A percentile compares a stretch with the other conserved stretches of the same genome.
These are phyloP conservation scores for Electrophaes corylata DNA, from an alignment of 2,888 invertebrate genomes.

Conservation along the genomic window DNA sequence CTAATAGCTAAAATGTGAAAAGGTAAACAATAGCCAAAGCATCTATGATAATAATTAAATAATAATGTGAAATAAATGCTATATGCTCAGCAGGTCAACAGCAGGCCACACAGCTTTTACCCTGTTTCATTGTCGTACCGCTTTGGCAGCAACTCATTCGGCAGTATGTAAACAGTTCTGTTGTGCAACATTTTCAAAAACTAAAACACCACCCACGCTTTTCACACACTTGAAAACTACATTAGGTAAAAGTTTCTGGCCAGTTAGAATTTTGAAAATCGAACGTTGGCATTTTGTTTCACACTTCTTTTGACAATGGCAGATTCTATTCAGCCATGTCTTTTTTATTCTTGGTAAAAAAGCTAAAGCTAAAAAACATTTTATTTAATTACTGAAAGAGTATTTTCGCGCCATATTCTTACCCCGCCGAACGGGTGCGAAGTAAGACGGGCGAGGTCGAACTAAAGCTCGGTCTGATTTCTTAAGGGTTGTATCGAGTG, in stretches of 20 bases:
- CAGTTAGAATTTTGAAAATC: slow-evolving; percentile 17
- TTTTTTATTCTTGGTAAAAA: too few species aligned
- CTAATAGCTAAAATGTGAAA: too few species aligned
- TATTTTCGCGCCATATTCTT: slow-evolving; percentile 61
- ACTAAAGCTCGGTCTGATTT: slow-evolving; percentile 62
- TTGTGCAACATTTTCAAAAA: slow-evolving; percentile 71
- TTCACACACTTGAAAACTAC: background rate
- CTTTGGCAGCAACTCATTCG: slow-evolving; percentile 78
- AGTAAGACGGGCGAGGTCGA: slow-evolving; percentile 61
- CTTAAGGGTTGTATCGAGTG: slow-evolving; percentile 71
- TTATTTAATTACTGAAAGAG: slow-evolving; percentile 5
- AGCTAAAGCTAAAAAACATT: too few species aligned
- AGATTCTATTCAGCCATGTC: background rate
- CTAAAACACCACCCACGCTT: slow-evolving; percentile 20
- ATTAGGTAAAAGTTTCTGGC: slow-evolving; percentile 3
- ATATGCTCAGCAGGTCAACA: background rate
- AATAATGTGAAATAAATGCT: too few species aligned
- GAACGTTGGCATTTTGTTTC: slow-evolving; percentile 20
- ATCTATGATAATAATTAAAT: too few species aligned
- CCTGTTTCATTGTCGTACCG: slow-evolving; percentile 72
- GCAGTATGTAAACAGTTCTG: slow-evolving; percentile 77
- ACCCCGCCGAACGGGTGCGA: slow-evolving; percentile 58
- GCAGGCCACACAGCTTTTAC: slow-evolving; percentile 51
- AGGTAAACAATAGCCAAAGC: too few species aligned
- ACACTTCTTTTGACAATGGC: slow-evolving; percentile 7